Evolutionary conservation across 2,113 vertebrate genomes (phyloP), one percentile per base, ranked within the genome.

Genomic region (Esox niger): DNA sequence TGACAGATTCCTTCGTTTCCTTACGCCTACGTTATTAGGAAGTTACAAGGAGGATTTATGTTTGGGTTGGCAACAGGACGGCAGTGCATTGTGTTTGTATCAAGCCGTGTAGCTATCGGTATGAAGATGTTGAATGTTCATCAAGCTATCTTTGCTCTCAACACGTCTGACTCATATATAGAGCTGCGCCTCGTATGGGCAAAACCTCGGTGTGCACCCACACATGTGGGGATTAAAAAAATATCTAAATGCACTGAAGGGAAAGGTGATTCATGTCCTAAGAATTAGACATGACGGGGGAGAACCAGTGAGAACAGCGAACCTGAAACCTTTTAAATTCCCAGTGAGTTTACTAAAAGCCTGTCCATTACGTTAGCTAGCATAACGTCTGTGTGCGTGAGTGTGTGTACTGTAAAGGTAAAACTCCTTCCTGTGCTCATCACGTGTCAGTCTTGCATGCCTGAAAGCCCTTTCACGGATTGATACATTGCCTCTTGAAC

Each of bases 301-400:
- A 74, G 77, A 84, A 4, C 82, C 78, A 79, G 74, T 71, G 79
- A 74, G 81, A 70, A 79, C 73, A 78, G 82, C 6, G 7, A 85
- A 84, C 78, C 78, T 80, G 79, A 79, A 35, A 69, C 82, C 82
- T 87, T 86, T 89, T n/a, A n/a, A 84, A 87, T 85, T 85, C 77
- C 71, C 76, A 82, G 74, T 88, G 82, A 86, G n/a, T n/a, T 85
- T 84, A 74, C 85, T 86, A 87, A 89, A 86, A 86, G 82, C 79
- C 82, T 56, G 0, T 84, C 86, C 83, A 88, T 89, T 89, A 89
- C 86, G 86, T 87, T 89, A 75, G 74, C 77, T 75, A 75, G 15
- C 35, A 38, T 74, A 79, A 86, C 13, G 15, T n/a, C 5, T 30
- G 30, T 6, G n/a, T 31, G 57, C 8, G 11, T 4, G 25, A 57